Base-by-base conservation (phyloP, 2,888 invertebrate species). In the Lacanobia wlatinum region DNA sequence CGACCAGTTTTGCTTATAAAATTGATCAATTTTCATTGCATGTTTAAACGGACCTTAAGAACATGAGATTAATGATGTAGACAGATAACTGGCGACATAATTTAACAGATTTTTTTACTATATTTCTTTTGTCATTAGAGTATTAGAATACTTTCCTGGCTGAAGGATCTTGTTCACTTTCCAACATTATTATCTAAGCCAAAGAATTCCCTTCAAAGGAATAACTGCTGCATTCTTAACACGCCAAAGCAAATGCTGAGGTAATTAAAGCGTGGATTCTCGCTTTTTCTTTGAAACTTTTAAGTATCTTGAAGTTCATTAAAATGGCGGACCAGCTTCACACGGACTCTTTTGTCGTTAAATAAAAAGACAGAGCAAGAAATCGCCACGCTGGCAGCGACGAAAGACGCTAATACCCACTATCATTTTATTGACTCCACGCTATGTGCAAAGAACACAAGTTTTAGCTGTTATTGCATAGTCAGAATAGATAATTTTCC, bases 261-360 rank as follows among this genome's bases (percentile, higher is more conserved):
- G 84, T 86, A 87, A 88, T 89, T 89, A 86, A 86, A 87, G 75
- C 79, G 78, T 73, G 75, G 76, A 78, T 78, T 69, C 60, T 40
- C 7, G 43, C 84, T 81, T 87, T 88, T 90, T 88, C 86, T 87
- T 85, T 85, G 77, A 63, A 82, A 89, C 87, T 80, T 86, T 86
- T 80, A 86, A 89, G 87, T 87, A 85, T 78, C 78, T 76, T 72
- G 70, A 78, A 85, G 86, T 88, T 88, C 88, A 87, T 89, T 89
- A 88, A 84, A 87, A 87, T 79, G 81, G 80, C 70, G 84, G 64
- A 76, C 79, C 70, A 80, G 74, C 60, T 83, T 77, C 78, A 78
- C 70, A 77, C 71, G 63, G 63, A 73, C 69, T 64, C 70, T 71
- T 82, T 86, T 85, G 82, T 84, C 76, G 68, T 73, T 81, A 69